Conservation (phyloP, 2,888 invertebrate genomes). For the Ormyrus nitidulus region DNA sequence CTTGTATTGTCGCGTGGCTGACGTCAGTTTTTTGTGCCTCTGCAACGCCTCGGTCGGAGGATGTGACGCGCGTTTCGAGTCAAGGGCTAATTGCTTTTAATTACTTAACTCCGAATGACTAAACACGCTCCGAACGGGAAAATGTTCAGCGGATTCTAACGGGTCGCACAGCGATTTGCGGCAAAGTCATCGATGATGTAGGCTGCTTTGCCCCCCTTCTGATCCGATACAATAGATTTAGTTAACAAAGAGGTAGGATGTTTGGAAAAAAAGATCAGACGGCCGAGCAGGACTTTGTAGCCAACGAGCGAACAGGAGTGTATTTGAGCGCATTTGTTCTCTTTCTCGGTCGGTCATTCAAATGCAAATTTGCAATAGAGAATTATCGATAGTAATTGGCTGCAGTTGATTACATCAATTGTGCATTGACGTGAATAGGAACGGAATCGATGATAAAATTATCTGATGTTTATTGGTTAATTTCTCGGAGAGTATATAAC, state of each 20-base stretch:
- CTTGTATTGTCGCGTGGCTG: conserved; percentile 6
- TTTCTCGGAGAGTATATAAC: neutral
- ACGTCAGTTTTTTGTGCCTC: conserved; percentile 9
- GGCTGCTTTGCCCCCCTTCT: too few species aligned
- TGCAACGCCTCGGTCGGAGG: neutral
- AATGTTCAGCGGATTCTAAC: neutral
- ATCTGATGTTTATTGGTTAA: conserved; percentile 20
- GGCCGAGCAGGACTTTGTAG: too few species aligned
- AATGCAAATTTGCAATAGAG: conserved; percentile 32
- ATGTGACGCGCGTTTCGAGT: conserved; percentile 11
- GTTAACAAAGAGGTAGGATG: too few species aligned
- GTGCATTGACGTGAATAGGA: conserved; percentile 23
- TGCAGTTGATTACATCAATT: conserved; percentile 42
- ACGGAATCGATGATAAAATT: conserved; percentile 28
- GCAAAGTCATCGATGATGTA: too few species aligned
- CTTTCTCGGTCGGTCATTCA: neutral
- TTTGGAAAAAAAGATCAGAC: too few species aligned
- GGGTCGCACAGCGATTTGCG: too few species aligned
- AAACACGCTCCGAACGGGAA: neutral
- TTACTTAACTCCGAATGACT: neutral
- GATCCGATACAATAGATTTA: too few species aligned
- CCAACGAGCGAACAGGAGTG: too few species aligned
- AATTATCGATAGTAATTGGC: conserved; percentile 39
- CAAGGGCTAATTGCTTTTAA: conserved; percentile 34
- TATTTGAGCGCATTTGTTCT: too few species aligned